These are phyloP conservation scores for Leptocoma aspasia DNA, from an alignment of 2,113 vertebrate genomes.

Conservation along the genomic window DNA sequence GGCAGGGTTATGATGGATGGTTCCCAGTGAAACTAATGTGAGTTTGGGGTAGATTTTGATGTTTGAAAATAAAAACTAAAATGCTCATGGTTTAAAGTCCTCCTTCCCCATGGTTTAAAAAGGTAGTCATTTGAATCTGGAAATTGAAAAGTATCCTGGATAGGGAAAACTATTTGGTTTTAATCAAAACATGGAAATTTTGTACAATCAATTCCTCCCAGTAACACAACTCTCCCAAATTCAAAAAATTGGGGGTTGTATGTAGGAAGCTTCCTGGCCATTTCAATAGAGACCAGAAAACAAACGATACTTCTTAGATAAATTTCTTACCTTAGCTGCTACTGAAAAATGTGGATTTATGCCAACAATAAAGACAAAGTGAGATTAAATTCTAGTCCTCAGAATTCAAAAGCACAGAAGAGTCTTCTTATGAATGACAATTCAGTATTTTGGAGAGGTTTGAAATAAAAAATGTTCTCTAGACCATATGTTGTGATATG, in stretches of 20 bases:
- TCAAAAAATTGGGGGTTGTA: not conserved
- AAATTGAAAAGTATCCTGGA: not conserved
- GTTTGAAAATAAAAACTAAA: not conserved
- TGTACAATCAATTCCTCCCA: not conserved
- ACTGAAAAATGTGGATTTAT: not conserved
- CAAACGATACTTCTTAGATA: not conserved
- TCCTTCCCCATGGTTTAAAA: not conserved
- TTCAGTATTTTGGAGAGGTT: not conserved
- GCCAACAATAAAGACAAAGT: not conserved
- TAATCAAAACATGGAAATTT: not conserved
- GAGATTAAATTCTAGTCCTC: not conserved
- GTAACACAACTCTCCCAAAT: not conserved
- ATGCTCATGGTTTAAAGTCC: not conserved
- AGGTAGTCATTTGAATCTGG: not conserved
- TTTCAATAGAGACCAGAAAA: not conserved
- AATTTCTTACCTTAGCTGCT: not conserved
- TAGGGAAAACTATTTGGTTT: not conserved
- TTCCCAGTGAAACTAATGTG: not conserved
- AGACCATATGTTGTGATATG: slow-evolving; percentile 16
- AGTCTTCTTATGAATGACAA: slow-evolving; percentile 35
- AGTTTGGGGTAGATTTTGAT: not conserved
- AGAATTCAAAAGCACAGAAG: not conserved
- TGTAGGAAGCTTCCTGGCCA: not conserved
- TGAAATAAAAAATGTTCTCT: slow-evolving; percentile 27
- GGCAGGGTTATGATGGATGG: not conserved